These are phyloP conservation scores for Anthonomus grandis DNA, from an alignment of 1,140 invertebrate genomes.

Conservation along the genomic window DNA sequence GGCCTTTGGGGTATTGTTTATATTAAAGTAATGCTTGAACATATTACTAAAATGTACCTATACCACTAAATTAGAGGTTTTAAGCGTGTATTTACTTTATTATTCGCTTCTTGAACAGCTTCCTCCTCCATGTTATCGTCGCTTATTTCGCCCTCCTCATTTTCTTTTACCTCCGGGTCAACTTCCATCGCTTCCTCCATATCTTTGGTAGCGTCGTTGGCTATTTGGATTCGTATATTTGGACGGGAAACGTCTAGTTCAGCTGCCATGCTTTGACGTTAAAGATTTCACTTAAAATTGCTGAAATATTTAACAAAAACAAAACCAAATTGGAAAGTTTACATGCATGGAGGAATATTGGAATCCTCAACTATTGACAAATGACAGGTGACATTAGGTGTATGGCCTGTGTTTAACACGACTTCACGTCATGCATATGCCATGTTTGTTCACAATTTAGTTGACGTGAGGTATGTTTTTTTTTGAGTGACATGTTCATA, in stretches of 20 bases:
- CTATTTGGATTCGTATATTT: slow-evolving; percentile 47
- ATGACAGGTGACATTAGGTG: neutral
- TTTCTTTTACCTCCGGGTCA: slow-evolving; percentile 42
- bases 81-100: slow-evolving; percentile 18
- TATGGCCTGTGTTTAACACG: too few species aligned
- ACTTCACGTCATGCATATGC: too few species aligned
- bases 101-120: neutral
- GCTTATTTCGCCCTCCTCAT: slow-evolving; percentile 56
- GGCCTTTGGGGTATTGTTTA: neutral
- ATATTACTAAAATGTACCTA: slow-evolving; percentile 1
- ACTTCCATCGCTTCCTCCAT: slow-evolving; percentile 42
- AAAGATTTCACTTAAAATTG: slow-evolving; percentile 2
- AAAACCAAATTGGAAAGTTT: neutral
- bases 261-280: slow-evolving; percentile 10
- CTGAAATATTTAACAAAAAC: neutral
- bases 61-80: neutral
- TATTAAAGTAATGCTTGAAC: neutral
- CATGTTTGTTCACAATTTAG: too few species aligned
- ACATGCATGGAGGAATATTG: neutral
- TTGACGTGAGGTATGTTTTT: too few species aligned
- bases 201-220: slow-evolving; percentile 36
- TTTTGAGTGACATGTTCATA: too few species aligned
- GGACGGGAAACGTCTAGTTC: slow-evolving; percentile 37
- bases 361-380: too few species aligned
- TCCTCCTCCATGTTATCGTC: slow-evolving; percentile 46